These are phyloP conservation scores for Pimephales promelas DNA, from an alignment of 2,113 vertebrate genomes.

Conservation along the genomic window DNA sequence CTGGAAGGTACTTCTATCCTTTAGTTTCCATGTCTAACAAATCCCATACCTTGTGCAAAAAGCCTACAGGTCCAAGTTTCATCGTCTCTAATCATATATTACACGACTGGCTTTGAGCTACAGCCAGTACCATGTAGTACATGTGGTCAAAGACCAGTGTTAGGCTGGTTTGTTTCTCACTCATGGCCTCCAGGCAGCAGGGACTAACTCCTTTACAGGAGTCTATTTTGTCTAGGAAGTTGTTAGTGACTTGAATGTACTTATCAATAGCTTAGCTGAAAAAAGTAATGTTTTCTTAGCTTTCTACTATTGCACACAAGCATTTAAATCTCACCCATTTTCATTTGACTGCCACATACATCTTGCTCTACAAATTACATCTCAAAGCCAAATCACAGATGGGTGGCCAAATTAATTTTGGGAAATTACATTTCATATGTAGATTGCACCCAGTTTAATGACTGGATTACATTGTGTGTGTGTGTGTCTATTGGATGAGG, in stretches of 20 bases:
- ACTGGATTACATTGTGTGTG: conserved; percentile 62
- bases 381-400: conserved; percentile 75
- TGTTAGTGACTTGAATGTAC: conserved; percentile 6
- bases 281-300: neutral
- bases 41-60: conserved; percentile 5
- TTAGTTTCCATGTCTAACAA: neutral
- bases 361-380: conserved; percentile 71
- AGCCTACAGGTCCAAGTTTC: neutral
- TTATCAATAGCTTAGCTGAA: neutral
- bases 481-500: conserved; percentile 31
- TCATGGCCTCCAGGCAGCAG: conserved; percentile 9
- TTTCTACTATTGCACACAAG: neutral
- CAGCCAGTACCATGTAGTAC: neutral
- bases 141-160: neutral
- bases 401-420: conserved; percentile 76
- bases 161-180: neutral
- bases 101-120: neutral
- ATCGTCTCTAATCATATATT: neutral
- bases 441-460: conserved; percentile 74
- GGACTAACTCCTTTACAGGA: neutral
- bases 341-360: conserved; percentile 52
- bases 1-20: neutral
- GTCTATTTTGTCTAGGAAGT: neutral
- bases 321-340: conserved; percentile 51
- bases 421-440: conserved; percentile 79